phyloP scores from a whole-genome alignment of 2,113 vertebrate species.

The Pseudorhombus dupliciocellatus region DNA sequence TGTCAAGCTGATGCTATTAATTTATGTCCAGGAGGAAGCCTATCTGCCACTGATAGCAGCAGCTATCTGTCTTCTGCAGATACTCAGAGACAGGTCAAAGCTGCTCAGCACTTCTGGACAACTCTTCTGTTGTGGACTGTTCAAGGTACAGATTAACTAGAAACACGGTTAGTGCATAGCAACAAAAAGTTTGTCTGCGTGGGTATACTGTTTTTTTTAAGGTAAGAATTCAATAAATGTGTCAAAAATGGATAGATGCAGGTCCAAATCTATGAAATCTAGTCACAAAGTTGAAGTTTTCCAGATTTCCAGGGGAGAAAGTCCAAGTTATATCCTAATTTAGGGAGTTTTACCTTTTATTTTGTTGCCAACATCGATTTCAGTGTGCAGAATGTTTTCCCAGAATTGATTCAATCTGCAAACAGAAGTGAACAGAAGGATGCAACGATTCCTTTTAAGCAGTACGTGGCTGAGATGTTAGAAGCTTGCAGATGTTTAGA shows the following conservation, averaged over 20 bases:
- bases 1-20: conserved; percentile 62
- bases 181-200: background rate
- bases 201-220: background rate
- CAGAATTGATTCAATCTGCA: conserved; percentile 16
- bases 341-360: background rate
- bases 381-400: background rate
- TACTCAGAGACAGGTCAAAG: conserved; percentile 37
- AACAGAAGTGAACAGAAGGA: conserved; percentile 12
- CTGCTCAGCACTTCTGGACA: background rate
- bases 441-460: conserved; percentile 28
- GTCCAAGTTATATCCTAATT: too few species aligned
- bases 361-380: background rate
- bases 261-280: too few species aligned
- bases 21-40: conserved; percentile 61
- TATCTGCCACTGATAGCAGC: conserved; percentile 63
- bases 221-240: background rate
- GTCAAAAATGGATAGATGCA: background rate
- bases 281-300: too few species aligned
- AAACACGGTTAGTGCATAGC: background rate
- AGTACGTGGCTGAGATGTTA: conserved; percentile 41
- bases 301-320: too few species aligned
- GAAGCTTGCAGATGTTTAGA: too few species aligned
- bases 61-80: conserved; percentile 48
- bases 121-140: conserved; percentile 1
- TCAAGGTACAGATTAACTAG: background rate